Evolutionary conservation across 2,113 vertebrate species (phyloP).

Genomic region (Electrona antarctica): DNA sequence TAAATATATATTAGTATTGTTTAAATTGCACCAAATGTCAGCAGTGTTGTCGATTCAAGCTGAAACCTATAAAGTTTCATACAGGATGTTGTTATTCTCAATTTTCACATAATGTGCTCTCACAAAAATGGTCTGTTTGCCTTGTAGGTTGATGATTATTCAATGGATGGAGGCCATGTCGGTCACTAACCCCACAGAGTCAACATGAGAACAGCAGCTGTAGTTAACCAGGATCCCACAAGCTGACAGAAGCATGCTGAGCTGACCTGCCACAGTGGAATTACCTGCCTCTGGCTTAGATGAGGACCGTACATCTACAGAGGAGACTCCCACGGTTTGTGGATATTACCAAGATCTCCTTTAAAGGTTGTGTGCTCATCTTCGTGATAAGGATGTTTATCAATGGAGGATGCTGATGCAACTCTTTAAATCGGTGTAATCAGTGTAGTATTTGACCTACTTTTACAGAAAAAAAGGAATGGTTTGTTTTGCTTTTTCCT

Average conservation of each 20-base stretch:
- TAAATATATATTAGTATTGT: too few relatives aligned
- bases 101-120: not conserved
- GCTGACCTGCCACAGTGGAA: slow-evolving; percentile 11
- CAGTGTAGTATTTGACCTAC: slow-evolving; percentile 1
- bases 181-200: slow-evolving; percentile 48
- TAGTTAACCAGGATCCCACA: not conserved
- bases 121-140: slow-evolving; percentile 27
- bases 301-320: not conserved
- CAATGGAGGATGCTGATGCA: not conserved
- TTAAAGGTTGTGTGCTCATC: not conserved
- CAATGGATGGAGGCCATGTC: slow-evolving; percentile 3
- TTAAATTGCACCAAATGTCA: too few relatives aligned
- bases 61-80: not conserved
- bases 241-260: slow-evolving; percentile 6
- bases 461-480: not conserved
- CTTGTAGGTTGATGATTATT: slow-evolving; percentile 60
- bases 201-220: slow-evolving; percentile 23
- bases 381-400: slow-evolving; percentile 3
- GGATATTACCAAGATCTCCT: slow-evolving; percentile 5
- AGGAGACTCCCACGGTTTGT: not conserved
- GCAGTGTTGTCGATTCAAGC: too few relatives aligned
- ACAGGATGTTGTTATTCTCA: not conserved
- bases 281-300: not conserved
- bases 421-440: not conserved
- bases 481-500: too few relatives aligned